Base-by-base conservation (phyloP, 2,113 vertebrate species). In the Picathartes gymnocephalus region DNA sequence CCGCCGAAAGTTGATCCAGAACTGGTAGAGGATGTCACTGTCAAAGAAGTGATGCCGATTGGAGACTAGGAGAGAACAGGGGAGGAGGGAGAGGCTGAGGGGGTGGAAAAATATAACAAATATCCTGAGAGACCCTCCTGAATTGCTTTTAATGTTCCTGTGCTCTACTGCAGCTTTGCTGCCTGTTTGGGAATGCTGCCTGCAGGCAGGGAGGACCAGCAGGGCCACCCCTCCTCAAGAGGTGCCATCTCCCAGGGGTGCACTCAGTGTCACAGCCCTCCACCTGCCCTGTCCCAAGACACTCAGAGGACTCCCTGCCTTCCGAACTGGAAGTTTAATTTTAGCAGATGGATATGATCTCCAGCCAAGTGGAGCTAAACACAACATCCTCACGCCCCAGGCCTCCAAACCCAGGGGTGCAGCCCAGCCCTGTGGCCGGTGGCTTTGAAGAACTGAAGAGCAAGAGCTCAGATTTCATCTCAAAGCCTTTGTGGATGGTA, bases 11-110 rank as follows among this genome's bases (percentile, higher is more conserved):
- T 99, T 98, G 86, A 98, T 98, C 96, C 98, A 98, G 95, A 99
- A 99, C 21, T 98, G 98, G 96, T 98, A 99, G 65, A 99, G 98
- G 35, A 98, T 81, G 58, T 98, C 98, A 14, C 98, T 98, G 93
- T 99, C 98, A 69, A 98, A 98, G 95, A 99, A 99, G 90, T 98
- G 97, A 78, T 98, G 97, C 79, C 97, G 98, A 9, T 96, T 97
- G 86, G 97, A 97, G 85, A 99, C 98, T 99, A 74, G 81, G 70
- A 94, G 71, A 96, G 82, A 95, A 86, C 18, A 84, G 64, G 30
- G 20, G 22, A 83, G 44, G 66, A 81, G 48, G 65, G 22, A 88
- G 14, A 92, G 39, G 47, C 56, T 92, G 58, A 95, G 23, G 15
- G 31, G 5, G 9, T 39, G 42, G 1, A 7, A 88, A 56, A 82